Evolutionary conservation across 2,797 vertebrate genomes (phyloP).

Genomic region (Enteromius viviparus): DNA sequence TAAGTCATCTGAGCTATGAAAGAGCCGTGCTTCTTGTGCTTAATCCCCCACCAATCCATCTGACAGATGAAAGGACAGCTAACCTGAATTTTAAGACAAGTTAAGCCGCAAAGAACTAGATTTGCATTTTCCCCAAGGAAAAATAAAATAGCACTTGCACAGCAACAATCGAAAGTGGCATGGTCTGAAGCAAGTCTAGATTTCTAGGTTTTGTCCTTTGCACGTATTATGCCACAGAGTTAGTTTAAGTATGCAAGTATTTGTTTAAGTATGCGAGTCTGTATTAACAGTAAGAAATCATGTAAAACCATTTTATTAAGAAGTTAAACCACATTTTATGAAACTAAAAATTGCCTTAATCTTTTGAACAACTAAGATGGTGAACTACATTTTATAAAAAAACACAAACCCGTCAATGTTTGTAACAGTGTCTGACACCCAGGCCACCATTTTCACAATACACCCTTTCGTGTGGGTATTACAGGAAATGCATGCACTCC

Average conservation of each 20-base stretch:
- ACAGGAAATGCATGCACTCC: not conserved
- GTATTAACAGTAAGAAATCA: not conserved
- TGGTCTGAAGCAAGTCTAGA: not conserved
- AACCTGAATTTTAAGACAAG: constrained; percentile 21
- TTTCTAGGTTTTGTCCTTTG: not conserved
- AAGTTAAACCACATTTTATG: not conserved
- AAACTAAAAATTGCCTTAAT: not conserved
- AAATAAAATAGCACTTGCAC: not conserved
- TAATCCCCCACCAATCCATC: constrained; percentile 23
- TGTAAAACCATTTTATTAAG: not conserved
- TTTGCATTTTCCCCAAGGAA: constrained; percentile 13
- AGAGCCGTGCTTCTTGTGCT: not conserved
- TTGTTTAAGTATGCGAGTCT: not conserved
- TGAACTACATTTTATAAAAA: not conserved
- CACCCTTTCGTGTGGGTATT: not conserved
- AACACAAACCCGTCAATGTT: not conserved
- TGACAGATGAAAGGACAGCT: constrained; percentile 30
- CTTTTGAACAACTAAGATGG: not conserved
- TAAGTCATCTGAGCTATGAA: constrained; percentile 1
- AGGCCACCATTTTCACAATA: not conserved
- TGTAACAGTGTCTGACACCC: not conserved
- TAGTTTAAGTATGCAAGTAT: too few relatives aligned
- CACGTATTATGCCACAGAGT: not conserved
- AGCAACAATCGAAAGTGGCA: not conserved
- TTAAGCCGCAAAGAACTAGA: constrained; percentile 21